Evolutionary conservation across 35 echinoderm and acorn worm species (phyloP).

Genomic region (Lytechinus pictus): DNA sequence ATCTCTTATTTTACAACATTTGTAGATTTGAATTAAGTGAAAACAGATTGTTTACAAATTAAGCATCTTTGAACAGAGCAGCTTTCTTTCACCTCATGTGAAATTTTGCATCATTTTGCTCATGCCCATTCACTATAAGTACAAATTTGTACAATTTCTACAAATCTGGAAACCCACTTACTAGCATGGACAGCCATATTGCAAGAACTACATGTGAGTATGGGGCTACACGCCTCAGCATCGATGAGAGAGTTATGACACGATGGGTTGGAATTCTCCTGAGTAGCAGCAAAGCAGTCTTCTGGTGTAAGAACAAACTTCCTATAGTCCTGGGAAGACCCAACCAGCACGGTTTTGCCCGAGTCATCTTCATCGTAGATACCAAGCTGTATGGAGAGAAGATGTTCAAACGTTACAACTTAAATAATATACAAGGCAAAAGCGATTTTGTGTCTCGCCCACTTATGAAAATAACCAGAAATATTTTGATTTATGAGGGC

Average conservation of each 20-base stretch:
- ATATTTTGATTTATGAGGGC: no score
- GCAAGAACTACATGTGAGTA: constrained; percentile 83
- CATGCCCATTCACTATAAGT: no score
- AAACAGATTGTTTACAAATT: no score
- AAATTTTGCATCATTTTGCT: no score
- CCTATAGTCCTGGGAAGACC: constrained; percentile 52
- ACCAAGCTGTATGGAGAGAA: background rate
- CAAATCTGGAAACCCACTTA: constrained; percentile 49
- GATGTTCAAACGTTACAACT: background rate
- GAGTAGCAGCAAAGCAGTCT: constrained; percentile 81
- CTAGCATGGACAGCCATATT: constrained; percentile 98
- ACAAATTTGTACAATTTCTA: no score
- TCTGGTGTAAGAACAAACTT: constrained; percentile 90
- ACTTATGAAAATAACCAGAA: no score
- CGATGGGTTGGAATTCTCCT: constrained; percentile 62
- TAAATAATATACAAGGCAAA: no score
- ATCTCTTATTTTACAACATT: no score
- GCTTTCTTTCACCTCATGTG: no score
- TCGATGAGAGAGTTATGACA: constrained; percentile 53
- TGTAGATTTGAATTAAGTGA: no score
- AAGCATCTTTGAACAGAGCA: no score
- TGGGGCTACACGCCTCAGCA: constrained; percentile 68
- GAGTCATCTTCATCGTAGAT: background rate
- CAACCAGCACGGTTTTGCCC: constrained; percentile 15
- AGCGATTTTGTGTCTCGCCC: no score